Conservation (phyloP, 2,888 invertebrate species). For the Ectemnius lituratus region DNA sequence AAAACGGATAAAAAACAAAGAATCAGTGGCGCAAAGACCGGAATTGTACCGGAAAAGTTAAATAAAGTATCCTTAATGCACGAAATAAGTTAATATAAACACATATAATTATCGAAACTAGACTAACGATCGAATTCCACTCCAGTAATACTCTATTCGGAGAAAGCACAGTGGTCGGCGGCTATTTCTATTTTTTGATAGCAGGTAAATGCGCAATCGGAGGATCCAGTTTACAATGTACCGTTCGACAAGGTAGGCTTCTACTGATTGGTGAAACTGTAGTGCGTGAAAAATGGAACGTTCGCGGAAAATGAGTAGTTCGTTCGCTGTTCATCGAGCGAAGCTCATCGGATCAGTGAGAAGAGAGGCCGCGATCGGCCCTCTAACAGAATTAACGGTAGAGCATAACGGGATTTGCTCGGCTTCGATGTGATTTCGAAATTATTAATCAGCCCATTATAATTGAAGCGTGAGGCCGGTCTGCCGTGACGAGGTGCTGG, state of each 20-base stretch:
- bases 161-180: not conserved
- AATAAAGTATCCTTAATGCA: no score
- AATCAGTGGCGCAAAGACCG: no score
- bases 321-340: not conserved
- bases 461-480: conserved; percentile 72
- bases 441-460: conserved; percentile 70
- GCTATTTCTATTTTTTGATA: not conserved
- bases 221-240: no score
- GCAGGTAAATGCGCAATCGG: no score
- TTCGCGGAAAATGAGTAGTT: not conserved
- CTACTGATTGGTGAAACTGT: not conserved
- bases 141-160: not conserved
- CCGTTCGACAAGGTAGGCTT: no score
- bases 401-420: conserved; percentile 8
- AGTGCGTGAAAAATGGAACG: not conserved
- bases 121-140: no score
- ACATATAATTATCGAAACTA: no score
- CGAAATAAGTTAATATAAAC: no score
- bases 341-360: not conserved
- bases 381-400: conserved; percentile 1
- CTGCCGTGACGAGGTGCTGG: conserved; percentile 63
- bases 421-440: conserved; percentile 56
- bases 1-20: no score
- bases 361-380: not conserved
- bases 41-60: no score